A percentile compares a stretch with the other conserved stretches of the same genome.
These are phyloP conservation scores for Drosophila paranaensis DNA, from an alignment of 2,888 invertebrate species.

Conservation along the genomic window DNA sequence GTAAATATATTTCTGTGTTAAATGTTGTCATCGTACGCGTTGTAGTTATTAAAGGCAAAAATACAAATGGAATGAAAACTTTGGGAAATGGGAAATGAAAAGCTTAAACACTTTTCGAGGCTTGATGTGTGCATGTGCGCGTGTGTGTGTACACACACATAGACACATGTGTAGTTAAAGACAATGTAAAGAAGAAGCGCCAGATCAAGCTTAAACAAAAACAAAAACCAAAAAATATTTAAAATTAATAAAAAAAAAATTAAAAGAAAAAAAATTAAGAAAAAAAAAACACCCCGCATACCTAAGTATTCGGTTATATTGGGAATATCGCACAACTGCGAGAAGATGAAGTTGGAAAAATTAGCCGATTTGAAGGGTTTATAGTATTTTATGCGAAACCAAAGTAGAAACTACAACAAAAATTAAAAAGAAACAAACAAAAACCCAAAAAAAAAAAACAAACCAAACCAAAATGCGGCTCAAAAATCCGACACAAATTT, in stretches of 20 bases:
- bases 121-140: conserved; percentile 32
- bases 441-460: background rate
- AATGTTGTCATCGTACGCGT: conserved; percentile 81
- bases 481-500: conserved; percentile 53
- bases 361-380: conserved; percentile 35
- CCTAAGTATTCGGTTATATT: conserved; percentile 34
- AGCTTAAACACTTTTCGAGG: background rate
- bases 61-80: conserved; percentile 27
- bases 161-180: conserved; percentile 65
- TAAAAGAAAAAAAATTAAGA: conserved; percentile 1
- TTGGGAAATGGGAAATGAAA: conserved; percentile 13
- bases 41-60: conserved; percentile 73
- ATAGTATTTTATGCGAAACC: conserved; percentile 45
- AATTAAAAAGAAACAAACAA: background rate
- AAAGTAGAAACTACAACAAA: conserved; percentile 36
- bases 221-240: conserved; percentile 9
- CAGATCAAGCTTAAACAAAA: conserved; percentile 33
- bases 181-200: conserved; percentile 62
- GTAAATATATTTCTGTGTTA: conserved; percentile 82
- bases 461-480: conserved; percentile 29
- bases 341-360: conserved; percentile 20
- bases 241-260: conserved; percentile 22
- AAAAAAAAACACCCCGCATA: conserved; percentile 10
- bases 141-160: conserved; percentile 26
- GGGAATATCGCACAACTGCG: conserved; percentile 19